Conservation (phyloP, 1,140 invertebrate species). For the Copidosoma floridanum region DNA sequence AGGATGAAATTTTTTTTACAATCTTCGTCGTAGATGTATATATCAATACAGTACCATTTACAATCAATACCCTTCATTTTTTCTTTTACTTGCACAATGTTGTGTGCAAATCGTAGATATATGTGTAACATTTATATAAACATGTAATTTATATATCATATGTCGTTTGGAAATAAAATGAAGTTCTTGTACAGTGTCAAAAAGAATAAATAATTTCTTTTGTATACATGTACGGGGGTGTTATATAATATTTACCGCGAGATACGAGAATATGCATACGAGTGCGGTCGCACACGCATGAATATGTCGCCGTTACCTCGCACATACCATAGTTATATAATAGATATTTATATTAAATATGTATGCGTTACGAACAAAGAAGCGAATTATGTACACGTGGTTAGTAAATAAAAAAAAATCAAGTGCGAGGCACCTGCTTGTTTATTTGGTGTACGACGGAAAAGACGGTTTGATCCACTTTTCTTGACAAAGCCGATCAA, state of each 20-base stretch:
- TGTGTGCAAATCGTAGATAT: slow-evolving; percentile 22
- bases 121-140: slow-evolving; percentile 26
- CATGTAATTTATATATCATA: slow-evolving; percentile 17
- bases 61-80: slow-evolving; percentile 13
- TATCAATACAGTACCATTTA: background rate
- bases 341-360: slow-evolving; percentile 48
- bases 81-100: slow-evolving; percentile 9
- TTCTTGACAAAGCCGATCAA: too few relatives aligned
- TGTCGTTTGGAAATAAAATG: slow-evolving; percentile 14
- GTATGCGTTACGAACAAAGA: slow-evolving; percentile 58
- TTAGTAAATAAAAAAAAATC: slow-evolving; percentile 55
- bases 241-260: slow-evolving; percentile 14
- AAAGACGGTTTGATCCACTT: too few relatives aligned
- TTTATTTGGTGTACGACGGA: too few relatives aligned
- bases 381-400: slow-evolving; percentile 57
- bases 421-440: slow-evolving; percentile 24
- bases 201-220: slow-evolving; percentile 18
- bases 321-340: slow-evolving; percentile 24
- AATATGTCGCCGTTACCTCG: slow-evolving; percentile 17
- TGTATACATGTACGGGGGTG: slow-evolving; percentile 13
- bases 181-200: slow-evolving; percentile 22
- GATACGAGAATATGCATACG: slow-evolving; percentile 13
- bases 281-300: slow-evolving; percentile 19
- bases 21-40: slow-evolving; percentile 4
- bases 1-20: slow-evolving; percentile 19